Evolutionary conservation across 2,888 invertebrate species (phyloP), one percentile per base, ranked within the genome.

Genomic region (Vandiemenella viatica): DNA sequence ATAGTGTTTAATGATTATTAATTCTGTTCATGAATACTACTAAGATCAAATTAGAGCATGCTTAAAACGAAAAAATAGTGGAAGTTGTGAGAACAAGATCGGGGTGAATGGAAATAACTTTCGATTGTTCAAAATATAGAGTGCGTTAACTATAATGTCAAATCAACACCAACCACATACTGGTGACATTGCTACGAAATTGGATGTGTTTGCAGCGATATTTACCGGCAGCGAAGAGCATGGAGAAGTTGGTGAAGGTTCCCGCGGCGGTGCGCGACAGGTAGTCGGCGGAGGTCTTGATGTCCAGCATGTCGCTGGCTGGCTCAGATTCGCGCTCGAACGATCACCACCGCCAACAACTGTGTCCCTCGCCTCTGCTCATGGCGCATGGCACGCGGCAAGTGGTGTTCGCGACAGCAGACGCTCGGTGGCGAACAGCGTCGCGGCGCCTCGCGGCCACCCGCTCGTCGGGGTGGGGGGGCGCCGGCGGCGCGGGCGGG

Each of bases 161-260:
- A 26, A 8, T 26, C 4, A 32, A 3, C 32, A 4, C 32, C 32
- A n/a, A 13, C 32, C n/a, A 32, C 40, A 8, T 40, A 16, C n/a
- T 40, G 40, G 13, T 40, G 13, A 40, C 3, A 8, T 16, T 8
- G 18, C 20, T 5, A 8, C n/a, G 42, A 17, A 15, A 20, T 19
- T 19, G 20, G 15, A 10, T 42, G 16, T n/a, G 17, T 8, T 16
- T 2, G n/a, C n/a, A n/a, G n/a, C n/a, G n/a, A n/a, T n/a, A n/a
- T n/a, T n/a, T n/a, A n/a, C n/a, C n/a, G n/a, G n/a, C 88, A 71
- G 87, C 87, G 74, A 90, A 89, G 65, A 91, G 78, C 90, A 91
- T 90, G 70, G 90, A 89, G 76, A 91, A 86, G 73, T 90, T 90
- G 69, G 89, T 85, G 69, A 91, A 89, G 56, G 89, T 86, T 66